Evolutionary conservation across 1,140 invertebrate genomes (phyloP).

Genomic region (Meteorus sp.): DNA sequence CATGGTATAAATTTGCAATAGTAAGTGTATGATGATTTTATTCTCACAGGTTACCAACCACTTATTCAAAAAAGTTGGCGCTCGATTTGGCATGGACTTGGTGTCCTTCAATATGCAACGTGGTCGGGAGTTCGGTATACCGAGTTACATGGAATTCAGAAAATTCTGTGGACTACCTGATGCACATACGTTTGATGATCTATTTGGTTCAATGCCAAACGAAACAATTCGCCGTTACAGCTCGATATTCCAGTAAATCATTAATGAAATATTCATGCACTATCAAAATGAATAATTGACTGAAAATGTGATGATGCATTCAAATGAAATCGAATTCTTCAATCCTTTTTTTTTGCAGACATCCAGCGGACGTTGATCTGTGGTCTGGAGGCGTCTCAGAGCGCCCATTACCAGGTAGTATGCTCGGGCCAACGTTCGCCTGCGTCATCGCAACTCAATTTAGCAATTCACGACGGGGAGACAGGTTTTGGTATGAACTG

Average conservation of each 20-base stretch:
- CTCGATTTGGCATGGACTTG: constrained; percentile 86
- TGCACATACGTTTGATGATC: constrained; percentile 79
- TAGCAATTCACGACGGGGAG: constrained; percentile 84
- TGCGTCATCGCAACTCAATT: constrained; percentile 97
- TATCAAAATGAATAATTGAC: too few relatives aligned
- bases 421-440: constrained; percentile 93
- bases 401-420: constrained; percentile 79
- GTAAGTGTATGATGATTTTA: too few relatives aligned
- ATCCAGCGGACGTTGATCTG: constrained; percentile 85
- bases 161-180: constrained; percentile 87
- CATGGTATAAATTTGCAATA: not conserved
- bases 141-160: constrained; percentile 89
- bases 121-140: constrained; percentile 88
- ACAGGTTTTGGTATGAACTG: constrained; percentile 96
- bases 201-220: constrained; percentile 87
- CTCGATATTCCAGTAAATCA: constrained; percentile 73
- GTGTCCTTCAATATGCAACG: constrained; percentile 95
- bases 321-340: too few relatives aligned
- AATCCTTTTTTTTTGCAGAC: constrained; percentile 58
- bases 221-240: constrained; percentile 79
- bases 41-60: constrained; percentile 75
- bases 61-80: constrained; percentile 85
- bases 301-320: too few relatives aligned
- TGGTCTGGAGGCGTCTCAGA: constrained; percentile 94
- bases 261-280: too few relatives aligned